A percentile compares a stretch with the other conserved stretches of the same genome.
These are phyloP conservation scores for Lepus oiostolus DNA, from an alignment of 2,797 vertebrate genomes.

Conservation along the genomic window DNA sequence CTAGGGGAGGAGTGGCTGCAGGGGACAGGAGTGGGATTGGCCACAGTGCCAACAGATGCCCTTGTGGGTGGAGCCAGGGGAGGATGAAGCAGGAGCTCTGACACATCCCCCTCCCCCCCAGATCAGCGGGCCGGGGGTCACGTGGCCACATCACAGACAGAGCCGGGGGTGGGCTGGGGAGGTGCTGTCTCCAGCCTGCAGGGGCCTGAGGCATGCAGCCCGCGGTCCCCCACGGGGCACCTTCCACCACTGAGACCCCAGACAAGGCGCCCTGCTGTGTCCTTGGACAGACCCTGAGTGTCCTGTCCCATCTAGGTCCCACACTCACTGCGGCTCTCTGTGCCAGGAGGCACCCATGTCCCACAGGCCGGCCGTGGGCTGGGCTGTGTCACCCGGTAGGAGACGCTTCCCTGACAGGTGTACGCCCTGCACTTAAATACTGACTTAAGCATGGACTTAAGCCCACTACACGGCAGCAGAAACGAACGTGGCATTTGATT, in stretches of 20 bases:
- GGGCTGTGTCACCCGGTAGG: background rate
- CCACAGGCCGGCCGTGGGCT: background rate
- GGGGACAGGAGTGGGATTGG: background rate
- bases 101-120: fast-evolving
- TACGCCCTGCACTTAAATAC: too few species aligned
- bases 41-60: background rate
- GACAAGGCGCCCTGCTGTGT: fast-evolving
- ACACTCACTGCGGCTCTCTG: fast-evolving
- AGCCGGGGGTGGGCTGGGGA: background rate
- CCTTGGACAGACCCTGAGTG: background rate
- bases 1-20: background rate
- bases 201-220: too few species aligned
- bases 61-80: fast-evolving
- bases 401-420: too few species aligned
- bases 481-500: background rate
- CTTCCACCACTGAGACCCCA: background rate
- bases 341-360: fast-evolving
- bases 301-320: background rate
- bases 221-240: background rate
- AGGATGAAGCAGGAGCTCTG: too few species aligned
- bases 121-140: background rate
- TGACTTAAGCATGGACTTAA: background rate
- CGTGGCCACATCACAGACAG: background rate
- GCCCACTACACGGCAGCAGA: background rate
- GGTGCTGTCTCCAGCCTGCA: background rate